Conservation (phyloP, 1,140 invertebrate genomes). For the Dufourea novaeangliae region DNA sequence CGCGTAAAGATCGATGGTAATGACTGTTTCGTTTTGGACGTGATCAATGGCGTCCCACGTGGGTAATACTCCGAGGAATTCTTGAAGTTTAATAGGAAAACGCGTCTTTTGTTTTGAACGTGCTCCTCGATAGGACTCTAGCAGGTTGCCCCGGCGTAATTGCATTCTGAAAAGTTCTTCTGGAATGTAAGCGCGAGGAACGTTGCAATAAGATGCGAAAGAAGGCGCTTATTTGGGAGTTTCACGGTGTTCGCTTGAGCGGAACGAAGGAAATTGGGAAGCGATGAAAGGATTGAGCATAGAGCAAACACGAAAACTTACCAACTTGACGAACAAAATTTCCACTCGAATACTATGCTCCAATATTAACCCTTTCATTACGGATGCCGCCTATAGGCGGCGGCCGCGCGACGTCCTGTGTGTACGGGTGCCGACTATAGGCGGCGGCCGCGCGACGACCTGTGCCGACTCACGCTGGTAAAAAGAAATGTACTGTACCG, state of each 20-base stretch:
- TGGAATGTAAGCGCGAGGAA: slow-evolving; percentile 38
- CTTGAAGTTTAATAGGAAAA: slow-evolving; percentile 1
- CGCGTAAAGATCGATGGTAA: no score
- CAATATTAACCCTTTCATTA: no score
- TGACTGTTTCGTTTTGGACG: no score
- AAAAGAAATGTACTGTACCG: no score
- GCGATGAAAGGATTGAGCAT: background rate
- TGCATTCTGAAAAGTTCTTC: slow-evolving; percentile 55
- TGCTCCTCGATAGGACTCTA: slow-evolving; percentile 6
- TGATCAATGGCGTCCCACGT: background rate
- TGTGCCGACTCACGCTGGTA: no score
- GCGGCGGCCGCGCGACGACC: no score
- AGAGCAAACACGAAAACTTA: slow-evolving; percentile 19
- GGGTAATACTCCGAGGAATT: background rate
- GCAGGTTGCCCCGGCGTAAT: slow-evolving; percentile 44
- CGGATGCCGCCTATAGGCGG: no score
- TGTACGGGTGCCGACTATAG: no score
- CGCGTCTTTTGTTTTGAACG: slow-evolving; percentile 18
- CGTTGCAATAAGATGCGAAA: slow-evolving; percentile 22
- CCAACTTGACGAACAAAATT: slow-evolving; percentile 52
- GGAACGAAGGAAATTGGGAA: slow-evolving; percentile 18
- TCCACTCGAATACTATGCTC: background rate
- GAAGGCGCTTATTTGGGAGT: slow-evolving; percentile 33
- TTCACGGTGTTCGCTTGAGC: background rate
- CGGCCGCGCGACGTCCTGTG: no score